Conservation (phyloP, 2,888 invertebrate genomes). For the Frankliniella intonsa region DNA sequence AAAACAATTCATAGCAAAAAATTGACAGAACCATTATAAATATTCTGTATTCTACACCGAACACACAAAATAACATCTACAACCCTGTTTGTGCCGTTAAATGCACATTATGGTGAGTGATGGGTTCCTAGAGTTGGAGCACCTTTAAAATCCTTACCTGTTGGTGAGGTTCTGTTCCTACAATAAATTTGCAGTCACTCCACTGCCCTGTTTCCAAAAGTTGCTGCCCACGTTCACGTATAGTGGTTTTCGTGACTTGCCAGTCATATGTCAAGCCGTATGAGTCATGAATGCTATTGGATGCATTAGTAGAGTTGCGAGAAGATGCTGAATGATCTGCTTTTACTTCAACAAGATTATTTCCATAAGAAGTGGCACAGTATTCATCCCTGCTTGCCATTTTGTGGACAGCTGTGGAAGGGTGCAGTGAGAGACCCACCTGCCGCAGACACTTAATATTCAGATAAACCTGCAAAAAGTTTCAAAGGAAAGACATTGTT, state of each 20-base stretch:
- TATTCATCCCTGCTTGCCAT: background rate
- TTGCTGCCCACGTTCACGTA: slow-evolving; percentile 68
- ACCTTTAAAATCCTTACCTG: slow-evolving; percentile 39
- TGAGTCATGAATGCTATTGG: background rate
- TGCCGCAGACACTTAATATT: background rate
- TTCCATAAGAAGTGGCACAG: background rate
- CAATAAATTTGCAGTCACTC: slow-evolving; percentile 78
- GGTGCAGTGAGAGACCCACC: background rate
- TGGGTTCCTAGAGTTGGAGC: background rate
- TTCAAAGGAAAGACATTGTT: background rate
- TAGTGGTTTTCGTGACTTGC: slow-evolving; percentile 67
- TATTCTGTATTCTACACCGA: too few species aligned
- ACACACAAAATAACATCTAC: too few species aligned
- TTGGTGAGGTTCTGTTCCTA: slow-evolving; percentile 72
- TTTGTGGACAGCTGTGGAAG: background rate
- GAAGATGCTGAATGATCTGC: background rate
- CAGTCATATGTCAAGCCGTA: slow-evolving; percentile 53
- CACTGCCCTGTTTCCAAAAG: slow-evolving; percentile 74
- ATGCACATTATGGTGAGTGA: too few species aligned
- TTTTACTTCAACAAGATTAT: background rate
- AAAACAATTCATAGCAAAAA: too few species aligned
- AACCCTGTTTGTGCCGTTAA: too few species aligned
- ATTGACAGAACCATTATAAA: too few species aligned
- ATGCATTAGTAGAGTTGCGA: background rate
- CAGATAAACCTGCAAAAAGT: background rate